Conservation (phyloP, 2,888 invertebrate genomes). For the Cerceris ruficornis region DNA sequence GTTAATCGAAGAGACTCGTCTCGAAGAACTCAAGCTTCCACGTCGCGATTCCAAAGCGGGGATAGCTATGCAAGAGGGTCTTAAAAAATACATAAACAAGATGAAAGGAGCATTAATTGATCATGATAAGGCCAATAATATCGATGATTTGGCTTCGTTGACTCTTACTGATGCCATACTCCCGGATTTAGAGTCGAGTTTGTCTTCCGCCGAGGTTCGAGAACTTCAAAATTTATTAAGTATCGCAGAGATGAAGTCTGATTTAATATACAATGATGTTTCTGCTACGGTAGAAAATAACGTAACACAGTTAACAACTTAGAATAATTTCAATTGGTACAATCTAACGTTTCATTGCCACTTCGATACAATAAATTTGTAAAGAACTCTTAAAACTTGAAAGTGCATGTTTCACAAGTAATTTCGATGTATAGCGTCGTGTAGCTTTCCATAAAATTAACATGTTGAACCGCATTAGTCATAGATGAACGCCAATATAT, state of each 20-base stretch:
- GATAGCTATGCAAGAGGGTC: conserved; percentile 61
- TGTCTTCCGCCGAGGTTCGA: conserved; percentile 62
- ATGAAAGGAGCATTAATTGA: conserved; percentile 62
- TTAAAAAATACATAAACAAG: conserved; percentile 69
- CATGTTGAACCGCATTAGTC: too few species aligned
- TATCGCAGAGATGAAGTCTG: conserved; percentile 54
- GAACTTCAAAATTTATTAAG: conserved; percentile 62
- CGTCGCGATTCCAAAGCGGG: conserved; percentile 60
- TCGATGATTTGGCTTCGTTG: conserved; percentile 62
- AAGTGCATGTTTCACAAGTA: too few species aligned
- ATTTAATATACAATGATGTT: conserved; percentile 13
- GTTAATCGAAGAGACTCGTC: neutral
- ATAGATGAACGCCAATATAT: too few species aligned
- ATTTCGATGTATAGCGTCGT: too few species aligned
- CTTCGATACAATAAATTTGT: too few species aligned
- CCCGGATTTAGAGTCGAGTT: conserved; percentile 52
- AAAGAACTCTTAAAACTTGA: too few species aligned
- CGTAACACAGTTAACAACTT: too few species aligned
- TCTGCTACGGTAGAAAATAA: too few species aligned
- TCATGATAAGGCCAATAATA: conserved; percentile 37
- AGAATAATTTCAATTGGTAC: too few species aligned
- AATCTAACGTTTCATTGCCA: too few species aligned
- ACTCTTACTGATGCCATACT: conserved; percentile 68
- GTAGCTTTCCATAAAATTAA: too few species aligned
- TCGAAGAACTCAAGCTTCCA: conserved; percentile 42